These are phyloP conservation scores for Urocolius indicus DNA, from an alignment of 2,113 vertebrate genomes.

Conservation along the genomic window DNA sequence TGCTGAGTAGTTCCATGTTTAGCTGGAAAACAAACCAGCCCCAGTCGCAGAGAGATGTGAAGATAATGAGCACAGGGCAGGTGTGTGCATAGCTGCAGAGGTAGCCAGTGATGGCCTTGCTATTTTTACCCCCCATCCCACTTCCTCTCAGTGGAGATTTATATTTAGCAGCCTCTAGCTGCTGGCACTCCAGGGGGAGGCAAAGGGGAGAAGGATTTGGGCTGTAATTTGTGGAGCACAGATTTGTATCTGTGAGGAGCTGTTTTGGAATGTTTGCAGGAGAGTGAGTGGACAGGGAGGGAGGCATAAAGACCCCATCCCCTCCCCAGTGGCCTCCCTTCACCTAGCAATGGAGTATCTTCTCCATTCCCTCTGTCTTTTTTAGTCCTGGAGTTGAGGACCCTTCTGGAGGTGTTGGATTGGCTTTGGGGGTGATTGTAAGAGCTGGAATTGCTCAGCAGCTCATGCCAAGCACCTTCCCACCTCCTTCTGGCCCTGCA, in stretches of 20 bases:
- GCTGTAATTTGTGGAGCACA: background rate
- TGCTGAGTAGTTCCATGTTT: background rate
- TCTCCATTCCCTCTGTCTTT: background rate
- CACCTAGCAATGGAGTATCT: background rate
- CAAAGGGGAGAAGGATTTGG: background rate
- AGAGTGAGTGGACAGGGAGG: background rate
- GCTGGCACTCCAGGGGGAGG: background rate
- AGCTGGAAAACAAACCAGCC: background rate
- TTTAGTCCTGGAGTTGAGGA: background rate
- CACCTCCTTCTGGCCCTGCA: background rate
- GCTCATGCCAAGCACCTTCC: background rate
- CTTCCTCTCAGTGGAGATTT: background rate
- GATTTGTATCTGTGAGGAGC: background rate
- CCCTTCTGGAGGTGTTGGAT: background rate
- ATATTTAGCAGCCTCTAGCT: slow-evolving; percentile 37
- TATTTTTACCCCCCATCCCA: slow-evolving; percentile 7
- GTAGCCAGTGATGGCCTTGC: background rate
- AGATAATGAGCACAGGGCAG: background rate
- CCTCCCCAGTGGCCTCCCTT: background rate
- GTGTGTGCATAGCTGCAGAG: background rate
- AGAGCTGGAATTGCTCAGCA: background rate
- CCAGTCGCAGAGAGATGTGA: background rate
- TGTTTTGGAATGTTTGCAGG: background rate
- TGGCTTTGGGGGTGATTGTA: rapidly evolving
- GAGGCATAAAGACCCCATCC: background rate